Base-by-base conservation (phyloP, 2,888 invertebrate genomes). In the Serripes groenlandicus region DNA sequence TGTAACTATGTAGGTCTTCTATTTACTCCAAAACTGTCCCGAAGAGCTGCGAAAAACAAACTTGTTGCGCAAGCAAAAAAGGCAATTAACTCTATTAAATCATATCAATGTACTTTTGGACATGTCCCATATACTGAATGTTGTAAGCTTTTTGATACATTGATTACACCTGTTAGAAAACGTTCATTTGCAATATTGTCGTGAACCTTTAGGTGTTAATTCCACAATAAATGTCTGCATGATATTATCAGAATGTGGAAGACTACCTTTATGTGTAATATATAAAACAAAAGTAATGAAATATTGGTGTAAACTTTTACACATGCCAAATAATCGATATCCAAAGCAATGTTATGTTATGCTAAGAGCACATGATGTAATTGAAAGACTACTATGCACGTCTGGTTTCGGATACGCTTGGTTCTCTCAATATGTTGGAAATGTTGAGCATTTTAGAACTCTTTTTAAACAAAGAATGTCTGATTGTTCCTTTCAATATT, bases 301-400 rank as follows among this genome's bases (percentile, higher is more conserved):
- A 62, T 62, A 62, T 62, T 62, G 62, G 62, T 28, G 18, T 28
- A 62, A 62, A 30, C 26, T 62, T n/a, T 28, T 62, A 62, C 28
- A 62, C 15, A 62, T 62, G 62, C 28, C 15, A 30, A 7, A 30
- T 11, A 15, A 32, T 30, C 4, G 32, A 5, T 62, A 62, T 62
- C 62, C 62, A 30, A 62, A 32, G n/a, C 18, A 62, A 15, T 62
- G 62, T 28, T 62, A 28, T 15, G 28, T 28, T 15, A 62, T 62
- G 62, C 23, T 62, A 62, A 62, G 28, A 32, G n/a, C n/a, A n/a
- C n/a, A n/a, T n/a, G n/a, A n/a, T n/a, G n/a, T n/a, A n/a, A n/a
- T n/a, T n/a, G n/a, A n/a, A n/a, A n/a, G n/a, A n/a, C n/a, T n/a
- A n/a, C n/a, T n/a, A n/a, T n/a, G n/a, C n/a, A n/a, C n/a, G n/a